phyloP scores from a whole-genome alignment of 1,140 invertebrate genomes.

The Pseudoatta argentina region DNA sequence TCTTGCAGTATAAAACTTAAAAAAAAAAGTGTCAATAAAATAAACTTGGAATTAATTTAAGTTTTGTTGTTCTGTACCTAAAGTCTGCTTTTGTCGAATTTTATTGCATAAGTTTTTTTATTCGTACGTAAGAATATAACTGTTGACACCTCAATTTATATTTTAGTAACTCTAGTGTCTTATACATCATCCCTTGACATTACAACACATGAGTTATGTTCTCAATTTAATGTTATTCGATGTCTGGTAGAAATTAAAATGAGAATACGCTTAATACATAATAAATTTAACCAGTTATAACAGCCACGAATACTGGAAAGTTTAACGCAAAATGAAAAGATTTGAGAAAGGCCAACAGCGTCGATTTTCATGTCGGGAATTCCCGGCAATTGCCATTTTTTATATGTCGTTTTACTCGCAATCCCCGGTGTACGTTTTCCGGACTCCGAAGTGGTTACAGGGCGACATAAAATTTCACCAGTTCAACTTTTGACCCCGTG shows the following conservation, averaged over 20 bases:
- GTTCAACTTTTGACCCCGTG: conserved; percentile 29
- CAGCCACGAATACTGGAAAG: not conserved
- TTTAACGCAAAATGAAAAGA: conserved; percentile 19
- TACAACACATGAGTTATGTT: not conserved
- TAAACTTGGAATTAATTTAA: conserved; percentile 12
- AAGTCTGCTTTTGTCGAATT: not conserved
- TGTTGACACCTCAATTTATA: not conserved
- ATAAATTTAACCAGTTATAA: conserved; percentile 2
- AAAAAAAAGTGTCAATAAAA: not conserved
- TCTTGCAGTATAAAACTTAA: not conserved
- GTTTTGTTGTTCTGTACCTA: not conserved
- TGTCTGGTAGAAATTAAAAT: not conserved
- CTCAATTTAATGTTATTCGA: not conserved
- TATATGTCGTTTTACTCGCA: not conserved
- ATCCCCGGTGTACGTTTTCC: conserved; percentile 7
- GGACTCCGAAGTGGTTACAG: not conserved
- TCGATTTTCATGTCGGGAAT: conserved; percentile 18
- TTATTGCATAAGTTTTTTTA: not conserved
- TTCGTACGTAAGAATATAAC: not conserved
- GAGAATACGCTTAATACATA: not conserved
- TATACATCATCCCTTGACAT: too few relatives aligned
- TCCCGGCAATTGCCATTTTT: not conserved
- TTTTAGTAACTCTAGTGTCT: not conserved
- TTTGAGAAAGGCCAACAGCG: not conserved
- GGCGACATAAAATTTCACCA: conserved; percentile 24